phyloP scores from a whole-genome alignment of 2,888 invertebrate genomes.

The Dione juno region DNA sequence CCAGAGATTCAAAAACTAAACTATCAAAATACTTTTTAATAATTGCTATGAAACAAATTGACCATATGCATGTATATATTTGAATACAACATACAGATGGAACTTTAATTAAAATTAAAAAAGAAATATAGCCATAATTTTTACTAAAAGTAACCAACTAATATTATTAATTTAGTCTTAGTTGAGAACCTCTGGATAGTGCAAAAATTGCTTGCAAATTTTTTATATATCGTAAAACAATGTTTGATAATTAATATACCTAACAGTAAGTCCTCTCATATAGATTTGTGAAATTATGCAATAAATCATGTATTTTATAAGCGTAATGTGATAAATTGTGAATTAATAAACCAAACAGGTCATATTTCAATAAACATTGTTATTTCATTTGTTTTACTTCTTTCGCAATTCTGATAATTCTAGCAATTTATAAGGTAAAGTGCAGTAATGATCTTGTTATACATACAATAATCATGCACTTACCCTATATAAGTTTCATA shows the following conservation, averaged over 20 bases:
- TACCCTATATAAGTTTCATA: too few relatives aligned
- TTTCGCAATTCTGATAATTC: background rate
- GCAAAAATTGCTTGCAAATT: constrained; percentile 7
- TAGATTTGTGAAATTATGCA: constrained; percentile 25
- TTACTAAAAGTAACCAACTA: background rate
- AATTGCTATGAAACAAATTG: too few relatives aligned
- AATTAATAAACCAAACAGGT: constrained; percentile 44
- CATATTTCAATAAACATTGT: constrained; percentile 44
- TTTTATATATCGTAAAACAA: background rate
- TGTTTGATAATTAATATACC: constrained; percentile 1
- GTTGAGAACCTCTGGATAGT: constrained; percentile 13
- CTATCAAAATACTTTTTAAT: background rate
- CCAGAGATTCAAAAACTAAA: constrained; percentile 12
- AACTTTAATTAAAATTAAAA: background rate
- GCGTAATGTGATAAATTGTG: constrained; percentile 56
- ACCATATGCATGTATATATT: too few relatives aligned
- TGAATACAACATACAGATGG: background rate
- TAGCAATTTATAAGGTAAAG: too few relatives aligned
- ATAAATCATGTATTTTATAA: constrained; percentile 47
- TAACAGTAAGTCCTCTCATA: constrained; percentile 9
- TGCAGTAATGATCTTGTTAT: too few relatives aligned
- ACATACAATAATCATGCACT: too few relatives aligned
- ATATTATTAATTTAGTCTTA: background rate
- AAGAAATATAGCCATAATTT: background rate
- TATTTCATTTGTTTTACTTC: constrained; percentile 33